Evolutionary conservation across 1,140 invertebrate genomes (phyloP).

Genomic region (Nymphalis io): DNA sequence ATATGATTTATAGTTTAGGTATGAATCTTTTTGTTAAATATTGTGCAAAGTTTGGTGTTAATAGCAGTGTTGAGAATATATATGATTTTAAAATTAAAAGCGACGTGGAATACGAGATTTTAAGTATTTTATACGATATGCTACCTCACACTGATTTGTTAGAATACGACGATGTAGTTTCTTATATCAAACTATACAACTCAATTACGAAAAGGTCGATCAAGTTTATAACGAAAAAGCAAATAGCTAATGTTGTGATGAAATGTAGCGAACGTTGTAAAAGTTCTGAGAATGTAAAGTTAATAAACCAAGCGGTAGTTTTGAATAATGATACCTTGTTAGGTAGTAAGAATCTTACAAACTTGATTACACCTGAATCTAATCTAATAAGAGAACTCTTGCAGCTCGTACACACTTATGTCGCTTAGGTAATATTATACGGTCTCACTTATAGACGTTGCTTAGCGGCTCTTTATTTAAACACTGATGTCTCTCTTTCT

Average conservation of each 20-base stretch:
- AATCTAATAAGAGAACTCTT: slow-evolving; percentile 48
- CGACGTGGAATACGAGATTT: slow-evolving; percentile 63
- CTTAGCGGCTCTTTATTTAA: no score
- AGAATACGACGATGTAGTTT: slow-evolving; percentile 50
- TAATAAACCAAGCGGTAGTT: slow-evolving; percentile 49
- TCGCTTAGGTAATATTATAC: slow-evolving; percentile 25
- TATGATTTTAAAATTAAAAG: slow-evolving; percentile 61
- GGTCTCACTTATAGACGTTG: no score
- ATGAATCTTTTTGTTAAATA: slow-evolving; percentile 52
- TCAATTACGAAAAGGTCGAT: slow-evolving; percentile 59
- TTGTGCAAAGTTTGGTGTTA: slow-evolving; percentile 37
- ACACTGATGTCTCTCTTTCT: no score
- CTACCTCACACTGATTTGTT: slow-evolving; percentile 45
- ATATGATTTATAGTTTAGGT: slow-evolving; percentile 56
- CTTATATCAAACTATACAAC: slow-evolving; percentile 55
- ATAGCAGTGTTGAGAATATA: slow-evolving; percentile 41
- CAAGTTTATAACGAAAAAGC: slow-evolving; percentile 62
- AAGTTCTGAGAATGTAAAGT: slow-evolving; percentile 44
- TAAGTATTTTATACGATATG: slow-evolving; percentile 54
- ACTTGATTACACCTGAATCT: slow-evolving; percentile 29
- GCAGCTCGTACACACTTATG: slow-evolving; percentile 48
- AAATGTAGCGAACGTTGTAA: slow-evolving; percentile 45
- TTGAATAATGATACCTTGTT: slow-evolving; percentile 49
- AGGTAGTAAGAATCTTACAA: slow-evolving; percentile 44
- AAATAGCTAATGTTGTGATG: slow-evolving; percentile 54